These are phyloP conservation scores for Laothoe populi DNA, from an alignment of 2,888 invertebrate species.

Conservation along the genomic window DNA sequence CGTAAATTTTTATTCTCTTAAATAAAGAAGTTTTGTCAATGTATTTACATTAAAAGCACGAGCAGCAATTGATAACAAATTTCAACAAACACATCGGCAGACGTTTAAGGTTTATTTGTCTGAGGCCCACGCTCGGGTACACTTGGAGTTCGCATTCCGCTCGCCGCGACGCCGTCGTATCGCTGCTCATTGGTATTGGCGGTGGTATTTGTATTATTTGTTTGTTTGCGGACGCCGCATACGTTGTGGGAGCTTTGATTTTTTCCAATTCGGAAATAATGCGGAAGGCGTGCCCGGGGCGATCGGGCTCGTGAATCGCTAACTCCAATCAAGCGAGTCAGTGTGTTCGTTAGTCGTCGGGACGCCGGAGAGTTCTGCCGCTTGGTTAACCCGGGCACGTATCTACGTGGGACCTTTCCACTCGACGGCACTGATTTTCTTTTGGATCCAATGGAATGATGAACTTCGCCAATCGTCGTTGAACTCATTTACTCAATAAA, in stretches of 20 bases:
- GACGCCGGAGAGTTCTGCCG: slow-evolving; percentile 59
- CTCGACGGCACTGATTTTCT: slow-evolving; percentile 79
- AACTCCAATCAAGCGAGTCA: slow-evolving; percentile 75
- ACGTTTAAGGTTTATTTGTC: slow-evolving; percentile 81
- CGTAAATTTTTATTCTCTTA: slow-evolving; percentile 26
- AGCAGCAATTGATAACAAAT: slow-evolving; percentile 77
- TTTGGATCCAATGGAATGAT: slow-evolving; percentile 65
- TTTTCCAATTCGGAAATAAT: slow-evolving; percentile 82
- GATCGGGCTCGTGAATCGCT: slow-evolving; percentile 57
- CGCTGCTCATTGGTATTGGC: slow-evolving; percentile 83
- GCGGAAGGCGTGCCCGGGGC: slow-evolving; percentile 73
- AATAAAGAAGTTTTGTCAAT: slow-evolving; percentile 42
- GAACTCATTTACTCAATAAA: slow-evolving; percentile 61
- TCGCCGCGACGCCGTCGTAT: slow-evolving; percentile 73
- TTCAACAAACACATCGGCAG: slow-evolving; percentile 79
- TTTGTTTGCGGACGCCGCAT: slow-evolving; percentile 81
- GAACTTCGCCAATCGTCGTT: slow-evolving; percentile 63
- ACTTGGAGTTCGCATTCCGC: slow-evolving; percentile 73
- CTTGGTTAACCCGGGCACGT: slow-evolving; percentile 79
- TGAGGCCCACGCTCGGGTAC: slow-evolving; percentile 72
- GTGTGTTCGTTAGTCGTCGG: slow-evolving; percentile 64
- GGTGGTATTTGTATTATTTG: slow-evolving; percentile 79
- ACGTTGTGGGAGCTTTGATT: slow-evolving; percentile 79
- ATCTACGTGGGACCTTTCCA: slow-evolving; percentile 77
- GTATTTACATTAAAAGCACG: slow-evolving; percentile 70